phyloP scores from a whole-genome alignment of 2,113 vertebrate genomes.

The Phocoena sinus region DNA sequence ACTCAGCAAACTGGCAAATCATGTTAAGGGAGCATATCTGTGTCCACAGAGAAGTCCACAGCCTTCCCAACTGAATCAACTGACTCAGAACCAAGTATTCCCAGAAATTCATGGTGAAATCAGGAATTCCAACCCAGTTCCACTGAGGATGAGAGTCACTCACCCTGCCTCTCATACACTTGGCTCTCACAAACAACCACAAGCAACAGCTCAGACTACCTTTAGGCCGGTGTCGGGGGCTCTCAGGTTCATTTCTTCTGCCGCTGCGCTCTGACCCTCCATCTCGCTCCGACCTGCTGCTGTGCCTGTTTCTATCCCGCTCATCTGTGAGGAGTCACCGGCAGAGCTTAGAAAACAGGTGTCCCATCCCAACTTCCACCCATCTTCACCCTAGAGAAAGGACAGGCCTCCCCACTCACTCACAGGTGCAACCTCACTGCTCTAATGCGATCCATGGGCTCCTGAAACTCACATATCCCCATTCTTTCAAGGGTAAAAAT shows the following conservation, averaged over 20 bases:
- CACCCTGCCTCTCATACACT: fast-evolving
- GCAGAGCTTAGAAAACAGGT: background rate
- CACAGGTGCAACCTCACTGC: slow-evolving; percentile 4
- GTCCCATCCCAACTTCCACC: background rate
- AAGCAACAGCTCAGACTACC: slow-evolving; percentile 74
- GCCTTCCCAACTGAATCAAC: background rate
- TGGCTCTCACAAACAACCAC: fast-evolving
- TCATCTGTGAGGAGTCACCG: slow-evolving; percentile 81
- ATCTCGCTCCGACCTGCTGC: slow-evolving; percentile 84
- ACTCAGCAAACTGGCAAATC: background rate
- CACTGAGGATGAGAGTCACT: background rate
- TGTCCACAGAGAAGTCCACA: background rate
- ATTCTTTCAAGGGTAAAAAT: slow-evolving; percentile 19
- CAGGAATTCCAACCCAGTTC: background rate
- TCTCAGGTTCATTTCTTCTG: slow-evolving; percentile 87
- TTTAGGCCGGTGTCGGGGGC: slow-evolving; percentile 90
- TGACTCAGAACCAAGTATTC: background rate
- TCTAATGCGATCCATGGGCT: background rate
- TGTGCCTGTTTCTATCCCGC: slow-evolving; percentile 84
- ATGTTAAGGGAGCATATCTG: background rate
- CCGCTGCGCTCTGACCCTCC: slow-evolving; percentile 87
- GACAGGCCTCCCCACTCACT: background rate
- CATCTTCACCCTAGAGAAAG: background rate
- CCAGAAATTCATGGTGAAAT: background rate
- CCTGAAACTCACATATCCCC: slow-evolving; percentile 39